Percentiles rank a stretch among this genome's conserved stretches.
Conservation (phyloP, 2,113 vertebrate genomes). For the Oplegnathus fasciatus region DNA sequence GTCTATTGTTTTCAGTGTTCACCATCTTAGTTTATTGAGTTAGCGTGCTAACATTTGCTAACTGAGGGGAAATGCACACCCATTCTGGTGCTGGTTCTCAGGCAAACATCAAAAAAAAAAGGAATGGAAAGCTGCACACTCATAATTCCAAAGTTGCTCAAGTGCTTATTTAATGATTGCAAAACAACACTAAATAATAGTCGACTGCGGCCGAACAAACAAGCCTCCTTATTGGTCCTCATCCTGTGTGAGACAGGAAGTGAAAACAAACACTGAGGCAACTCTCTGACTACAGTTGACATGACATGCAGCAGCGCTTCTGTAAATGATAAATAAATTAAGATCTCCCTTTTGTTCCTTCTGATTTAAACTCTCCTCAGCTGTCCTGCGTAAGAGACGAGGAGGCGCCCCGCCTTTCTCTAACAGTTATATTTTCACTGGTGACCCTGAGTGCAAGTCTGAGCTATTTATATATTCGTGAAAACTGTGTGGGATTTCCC, state of each 20-base stretch:
- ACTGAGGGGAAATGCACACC: background rate
- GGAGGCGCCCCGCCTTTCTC: background rate
- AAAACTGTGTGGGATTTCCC: conserved; percentile 51
- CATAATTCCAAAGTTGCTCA: background rate
- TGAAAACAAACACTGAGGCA: conserved; percentile 29
- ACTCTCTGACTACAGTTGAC: background rate
- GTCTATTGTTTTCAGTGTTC: background rate
- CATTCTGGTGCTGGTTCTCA: background rate
- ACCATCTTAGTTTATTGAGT: background rate
- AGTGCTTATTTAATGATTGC: background rate
- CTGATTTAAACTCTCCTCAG: conserved; percentile 28
- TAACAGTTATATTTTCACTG: conserved; percentile 30
- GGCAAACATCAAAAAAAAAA: no score
- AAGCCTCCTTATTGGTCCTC: conserved; percentile 4
- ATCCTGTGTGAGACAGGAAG: conserved; percentile 45
- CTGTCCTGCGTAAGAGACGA: conserved; percentile 13
- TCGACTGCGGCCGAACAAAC: conserved; percentile 19
- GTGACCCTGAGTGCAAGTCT: conserved; percentile 20
- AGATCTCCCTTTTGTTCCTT: conserved; percentile 11
- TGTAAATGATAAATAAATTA: conserved; percentile 30
- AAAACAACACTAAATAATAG: no score
- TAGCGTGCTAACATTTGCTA: background rate
- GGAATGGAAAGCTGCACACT: background rate
- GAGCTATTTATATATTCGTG: conserved; percentile 57
- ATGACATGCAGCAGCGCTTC: background rate